A percentile compares a stretch with the other conserved stretches of the same genome.
These are phyloP conservation scores for Pemphredon lugubris DNA, from an alignment of 2,888 invertebrate genomes.

Conservation along the genomic window DNA sequence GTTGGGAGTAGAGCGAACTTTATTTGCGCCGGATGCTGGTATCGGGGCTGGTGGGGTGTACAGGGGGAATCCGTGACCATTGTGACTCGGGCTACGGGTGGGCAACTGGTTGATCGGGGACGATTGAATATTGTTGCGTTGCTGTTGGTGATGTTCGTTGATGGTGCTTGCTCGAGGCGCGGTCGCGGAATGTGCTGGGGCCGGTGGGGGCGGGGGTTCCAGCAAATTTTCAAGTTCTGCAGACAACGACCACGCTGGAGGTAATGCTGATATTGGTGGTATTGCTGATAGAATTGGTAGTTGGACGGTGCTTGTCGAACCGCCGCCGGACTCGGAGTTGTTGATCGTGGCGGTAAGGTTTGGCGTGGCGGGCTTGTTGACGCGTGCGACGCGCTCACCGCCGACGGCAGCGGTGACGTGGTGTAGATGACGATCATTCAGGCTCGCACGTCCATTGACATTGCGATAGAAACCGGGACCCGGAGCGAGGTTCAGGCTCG, in stretches of 20 bases:
- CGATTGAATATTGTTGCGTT: conserved; percentile 71
- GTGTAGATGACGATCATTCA: conserved; percentile 79
- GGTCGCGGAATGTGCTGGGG: conserved; percentile 73
- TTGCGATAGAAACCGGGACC: conserved; percentile 80
- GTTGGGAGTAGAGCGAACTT: conserved; percentile 77
- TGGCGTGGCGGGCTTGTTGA: conserved; percentile 69
- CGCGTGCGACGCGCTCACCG: conserved; percentile 72
- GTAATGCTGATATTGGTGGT: conserved; percentile 73
- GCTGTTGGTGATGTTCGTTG: conserved; percentile 67
- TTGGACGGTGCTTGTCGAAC: conserved; percentile 63
- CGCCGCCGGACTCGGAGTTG: conserved; percentile 61
- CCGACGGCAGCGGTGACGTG: conserved; percentile 71
- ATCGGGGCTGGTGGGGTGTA: conserved; percentile 83
- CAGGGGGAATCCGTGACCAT: conserved; percentile 82
- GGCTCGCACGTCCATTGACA: conserved; percentile 77
- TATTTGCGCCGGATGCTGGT: conserved; percentile 77
- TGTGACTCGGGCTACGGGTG: conserved; percentile 76
- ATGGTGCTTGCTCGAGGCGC: conserved; percentile 63
- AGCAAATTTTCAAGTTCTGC: conserved; percentile 75
- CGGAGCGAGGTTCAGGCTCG: conserved; percentile 77
- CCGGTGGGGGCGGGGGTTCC: conserved; percentile 78
- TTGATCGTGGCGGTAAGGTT: conserved; percentile 64
- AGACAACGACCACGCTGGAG: conserved; percentile 74
- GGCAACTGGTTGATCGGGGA: conserved; percentile 71
- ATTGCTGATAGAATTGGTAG: conserved; percentile 73